Percentiles rank a stretch among this genome's conserved stretches.
Evolutionary conservation across 92 coral and sea anemone genomes (phyloP).

Genomic region (Bergia sp.): DNA sequence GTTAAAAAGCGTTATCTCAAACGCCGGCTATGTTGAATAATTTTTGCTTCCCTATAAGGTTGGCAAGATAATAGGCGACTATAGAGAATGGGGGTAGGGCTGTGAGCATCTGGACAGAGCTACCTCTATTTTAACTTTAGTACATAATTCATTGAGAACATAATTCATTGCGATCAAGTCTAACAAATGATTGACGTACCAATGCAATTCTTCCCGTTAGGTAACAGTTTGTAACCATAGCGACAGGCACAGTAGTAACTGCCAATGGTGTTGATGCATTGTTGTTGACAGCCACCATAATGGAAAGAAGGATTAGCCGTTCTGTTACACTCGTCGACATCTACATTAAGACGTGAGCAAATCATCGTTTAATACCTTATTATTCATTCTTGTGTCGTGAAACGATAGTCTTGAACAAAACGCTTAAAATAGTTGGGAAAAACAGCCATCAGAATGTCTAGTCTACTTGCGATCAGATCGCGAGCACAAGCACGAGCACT

Average conservation of each 20-base stretch:
- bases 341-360: constrained; percentile 43
- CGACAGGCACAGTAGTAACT: constrained; percentile 88
- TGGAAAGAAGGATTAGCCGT: constrained; percentile 25
- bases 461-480: not conserved
- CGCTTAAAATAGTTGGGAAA: too few relatives aligned
- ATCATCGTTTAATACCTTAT: not conserved
- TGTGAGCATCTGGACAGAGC: too few relatives aligned
- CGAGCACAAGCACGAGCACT: not conserved
- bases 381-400: too few relatives aligned
- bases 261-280: constrained; percentile 86
- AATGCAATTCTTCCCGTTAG: constrained; percentile 66
- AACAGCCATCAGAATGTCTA: too few relatives aligned
- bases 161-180: not conserved
- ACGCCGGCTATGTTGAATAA: too few relatives aligned
- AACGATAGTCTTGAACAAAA: too few relatives aligned
- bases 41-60: too few relatives aligned
- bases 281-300: constrained; percentile 82
- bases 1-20: too few relatives aligned
- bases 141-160: too few relatives aligned
- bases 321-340: constrained; percentile 81
- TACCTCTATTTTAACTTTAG: too few relatives aligned
- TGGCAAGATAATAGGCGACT: too few relatives aligned
- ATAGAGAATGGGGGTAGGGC: too few relatives aligned
- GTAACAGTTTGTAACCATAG: constrained; percentile 63
- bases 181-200: constrained; percentile 51